These are phyloP conservation scores for Rallus crepitans DNA, from an alignment of 2,797 vertebrate species.

Conservation along the genomic window DNA sequence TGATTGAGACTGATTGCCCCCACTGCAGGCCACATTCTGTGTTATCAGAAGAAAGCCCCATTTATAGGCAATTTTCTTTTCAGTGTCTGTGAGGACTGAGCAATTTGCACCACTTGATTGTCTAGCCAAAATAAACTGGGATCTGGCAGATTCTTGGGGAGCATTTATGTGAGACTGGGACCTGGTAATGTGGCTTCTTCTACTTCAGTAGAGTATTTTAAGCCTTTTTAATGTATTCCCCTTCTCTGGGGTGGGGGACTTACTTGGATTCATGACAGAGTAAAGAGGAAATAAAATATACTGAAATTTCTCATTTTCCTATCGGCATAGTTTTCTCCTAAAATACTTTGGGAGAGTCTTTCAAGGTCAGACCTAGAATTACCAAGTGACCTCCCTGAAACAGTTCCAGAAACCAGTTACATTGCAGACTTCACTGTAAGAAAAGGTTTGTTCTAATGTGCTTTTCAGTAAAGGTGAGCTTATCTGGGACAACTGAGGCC, in stretches of 20 bases:
- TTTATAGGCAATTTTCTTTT: background rate
- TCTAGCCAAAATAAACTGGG: accelerated
- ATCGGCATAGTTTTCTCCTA: background rate
- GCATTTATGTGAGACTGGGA: background rate
- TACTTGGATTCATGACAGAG: background rate
- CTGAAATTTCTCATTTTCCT: background rate
- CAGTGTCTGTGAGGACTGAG: background rate
- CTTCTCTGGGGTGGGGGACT: background rate
- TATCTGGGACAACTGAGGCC: background rate
- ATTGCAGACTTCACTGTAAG: background rate
- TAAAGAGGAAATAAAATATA: background rate
- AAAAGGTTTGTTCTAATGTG: background rate
- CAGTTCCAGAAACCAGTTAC: background rate
- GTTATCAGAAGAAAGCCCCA: background rate
- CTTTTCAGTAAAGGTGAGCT: background rate
- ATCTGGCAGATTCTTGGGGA: background rate
- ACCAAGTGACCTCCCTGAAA: background rate
- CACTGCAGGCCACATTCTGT: background rate
- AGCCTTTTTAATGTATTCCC: background rate
- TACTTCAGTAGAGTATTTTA: background rate
- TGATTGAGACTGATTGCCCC: background rate
- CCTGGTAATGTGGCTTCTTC: background rate
- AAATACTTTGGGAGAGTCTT: background rate
- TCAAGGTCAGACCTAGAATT: background rate
- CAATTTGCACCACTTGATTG: background rate